Evolutionary conservation across 2,888 invertebrate species (phyloP), one percentile per base, ranked within the genome.

Genomic region (Leucania comma): DNA sequence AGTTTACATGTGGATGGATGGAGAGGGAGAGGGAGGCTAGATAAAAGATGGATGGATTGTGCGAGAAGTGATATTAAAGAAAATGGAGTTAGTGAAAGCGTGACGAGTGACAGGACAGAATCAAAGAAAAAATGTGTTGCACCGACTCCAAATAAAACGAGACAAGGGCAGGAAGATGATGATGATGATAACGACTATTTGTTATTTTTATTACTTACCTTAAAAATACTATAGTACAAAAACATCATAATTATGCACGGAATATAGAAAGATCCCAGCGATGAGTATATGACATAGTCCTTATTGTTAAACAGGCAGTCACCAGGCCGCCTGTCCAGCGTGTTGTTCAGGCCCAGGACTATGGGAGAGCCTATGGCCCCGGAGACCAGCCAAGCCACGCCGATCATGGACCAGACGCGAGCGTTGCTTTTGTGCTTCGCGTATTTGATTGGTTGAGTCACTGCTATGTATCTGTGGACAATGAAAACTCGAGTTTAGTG

Each of bases 221-320:
- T 98, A 96, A 99, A 99, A 95, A 99, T 99, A 95, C 97, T 98
- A 96, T 98, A 99, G 95, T 99, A 99, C 76, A 99, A 97, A 93
- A 98, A 98, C 94, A 99, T 98, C 99, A 99, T 99, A 88, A 99
- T 98, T 90, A 99, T 97, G 93, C 99, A 98, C 42, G 99, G 99
- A 89, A 99, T 99, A 96, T 99, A 99, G 97, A 99, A 99, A 86
- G 99, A 99, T 79, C 99, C 98, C 85, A 99, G 97, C 72, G 99
- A 99, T 10, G 99, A 99, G 95, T 98, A 99, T 88, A 99, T 98
- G 90, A 99, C 98, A 94, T 99, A 99, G 96, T 99, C 98, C 76
- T 99, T 98, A 96, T 99, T 99, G 96, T 99, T 99, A 97, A 99
- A 99, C 85, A 98, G 97, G 96, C 99, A 99, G 89, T 98, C 97